Evolutionary conservation across 2,888 invertebrate species (phyloP).

Genomic region (Trichogramma dendrolimi): DNA sequence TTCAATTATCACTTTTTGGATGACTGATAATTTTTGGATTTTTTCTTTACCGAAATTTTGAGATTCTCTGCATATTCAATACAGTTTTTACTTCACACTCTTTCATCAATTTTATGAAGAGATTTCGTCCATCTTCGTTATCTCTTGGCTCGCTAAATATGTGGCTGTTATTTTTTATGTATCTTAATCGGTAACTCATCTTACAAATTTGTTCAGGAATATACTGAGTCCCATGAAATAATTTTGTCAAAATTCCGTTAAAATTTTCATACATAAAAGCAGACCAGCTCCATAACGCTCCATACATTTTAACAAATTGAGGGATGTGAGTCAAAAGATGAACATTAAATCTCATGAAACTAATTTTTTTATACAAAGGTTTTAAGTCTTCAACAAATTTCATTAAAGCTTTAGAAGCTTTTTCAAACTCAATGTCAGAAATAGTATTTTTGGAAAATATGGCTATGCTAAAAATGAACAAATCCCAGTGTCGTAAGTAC

Average conservation of each 20-base stretch:
- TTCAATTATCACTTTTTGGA: too few relatives aligned
- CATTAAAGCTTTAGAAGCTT: not conserved
- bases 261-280: conserved; percentile 17
- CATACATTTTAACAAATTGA: not conserved
- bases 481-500: not conserved
- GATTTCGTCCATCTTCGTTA: not conserved
- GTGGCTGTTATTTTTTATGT: not conserved
- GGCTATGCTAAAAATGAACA: not conserved
- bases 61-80: not conserved
- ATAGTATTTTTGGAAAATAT: not conserved
- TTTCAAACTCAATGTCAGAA: not conserved
- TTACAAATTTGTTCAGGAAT: conserved; percentile 1
- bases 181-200: not conserved
- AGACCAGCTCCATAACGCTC: conserved; percentile 2
- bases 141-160: not conserved
- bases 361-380: not conserved
- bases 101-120: not conserved
- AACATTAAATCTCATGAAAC: conserved; percentile 11
- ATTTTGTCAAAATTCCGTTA: conserved; percentile 3
- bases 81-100: conserved; percentile 1
- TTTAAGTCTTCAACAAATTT: conserved; percentile 5
- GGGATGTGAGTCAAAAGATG: conserved; percentile 9
- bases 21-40: too few relatives aligned
- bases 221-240: conserved; percentile 1
- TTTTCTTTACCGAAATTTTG: too few relatives aligned